These are phyloP conservation scores for Drosophila subpulchrella DNA, from an alignment of 1,140 invertebrate genomes.

Conservation along the genomic window DNA sequence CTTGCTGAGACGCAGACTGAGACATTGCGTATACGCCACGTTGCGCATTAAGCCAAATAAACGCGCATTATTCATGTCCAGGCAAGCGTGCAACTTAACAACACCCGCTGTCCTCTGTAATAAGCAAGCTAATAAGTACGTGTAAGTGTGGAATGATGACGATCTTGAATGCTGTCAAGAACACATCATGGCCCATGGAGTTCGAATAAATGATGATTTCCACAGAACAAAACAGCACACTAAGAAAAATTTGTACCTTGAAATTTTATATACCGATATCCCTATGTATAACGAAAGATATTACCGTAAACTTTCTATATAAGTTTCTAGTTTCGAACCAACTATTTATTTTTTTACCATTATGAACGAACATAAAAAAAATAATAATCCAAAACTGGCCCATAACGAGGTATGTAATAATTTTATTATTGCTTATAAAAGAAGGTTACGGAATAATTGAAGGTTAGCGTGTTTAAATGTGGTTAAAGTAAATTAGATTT, in stretches of 20 bases:
- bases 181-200: slow-evolving; percentile 16
- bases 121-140: slow-evolving; percentile 51
- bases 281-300: too few species aligned
- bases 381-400: too few species aligned
- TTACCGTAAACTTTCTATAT: too few species aligned
- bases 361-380: too few species aligned
- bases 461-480: too few species aligned
- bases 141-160: slow-evolving; percentile 53
- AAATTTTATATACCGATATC: background rate
- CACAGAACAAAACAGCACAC: background rate
- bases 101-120: slow-evolving; percentile 4
- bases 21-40: slow-evolving; percentile 74
- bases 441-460: too few species aligned
- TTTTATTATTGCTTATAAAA: too few species aligned
- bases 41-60: slow-evolving; percentile 70
- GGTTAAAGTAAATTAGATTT: too few species aligned
- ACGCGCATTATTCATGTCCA: slow-evolving; percentile 69
- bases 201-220: slow-evolving; percentile 34
- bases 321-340: too few species aligned
- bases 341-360: too few species aligned
- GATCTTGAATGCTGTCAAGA: slow-evolving; percentile 36
- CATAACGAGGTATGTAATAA: too few species aligned
- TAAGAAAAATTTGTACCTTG: background rate
- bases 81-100: slow-evolving; percentile 62
- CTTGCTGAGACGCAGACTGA: slow-evolving; percentile 3